These are phyloP conservation scores for Varanus salvator DNA, from an alignment of 2,113 vertebrate genomes.

Conservation along the genomic window DNA sequence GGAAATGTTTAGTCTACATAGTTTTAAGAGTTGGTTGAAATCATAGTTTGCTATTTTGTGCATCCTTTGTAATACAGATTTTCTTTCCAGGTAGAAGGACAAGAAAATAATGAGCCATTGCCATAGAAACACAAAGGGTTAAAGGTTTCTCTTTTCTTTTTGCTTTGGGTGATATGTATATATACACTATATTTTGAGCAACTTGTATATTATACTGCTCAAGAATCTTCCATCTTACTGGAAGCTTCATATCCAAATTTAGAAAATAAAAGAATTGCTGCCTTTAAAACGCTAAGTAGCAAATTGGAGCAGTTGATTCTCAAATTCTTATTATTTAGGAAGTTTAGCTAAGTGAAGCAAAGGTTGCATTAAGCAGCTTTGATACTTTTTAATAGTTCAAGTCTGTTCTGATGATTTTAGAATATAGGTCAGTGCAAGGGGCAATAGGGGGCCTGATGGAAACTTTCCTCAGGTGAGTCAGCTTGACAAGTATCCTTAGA, in stretches of 20 bases:
- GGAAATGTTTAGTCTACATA: slow-evolving; percentile 71
- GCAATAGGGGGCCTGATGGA: slow-evolving; percentile 79
- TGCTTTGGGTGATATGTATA: slow-evolving; percentile 81
- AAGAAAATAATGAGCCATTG: slow-evolving; percentile 87
- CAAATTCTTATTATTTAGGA: slow-evolving; percentile 54
- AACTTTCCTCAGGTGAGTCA: slow-evolving; percentile 80
- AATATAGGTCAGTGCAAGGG: slow-evolving; percentile 76
- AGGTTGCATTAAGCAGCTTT: slow-evolving; percentile 74
- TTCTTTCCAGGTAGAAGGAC: slow-evolving; percentile 89
- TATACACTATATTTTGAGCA: slow-evolving; percentile 77
- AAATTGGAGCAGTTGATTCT: slow-evolving; percentile 71
- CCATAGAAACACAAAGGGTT: slow-evolving; percentile 89
- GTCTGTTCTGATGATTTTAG: slow-evolving; percentile 81
- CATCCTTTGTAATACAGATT: slow-evolving; percentile 85
- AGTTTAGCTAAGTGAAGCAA: slow-evolving; percentile 58
- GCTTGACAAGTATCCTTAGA: slow-evolving; percentile 73
- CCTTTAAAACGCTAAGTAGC: slow-evolving; percentile 78
- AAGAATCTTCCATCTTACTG: slow-evolving; percentile 76
- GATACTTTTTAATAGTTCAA: slow-evolving; percentile 78
- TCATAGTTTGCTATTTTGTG: slow-evolving; percentile 82
- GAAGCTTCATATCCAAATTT: slow-evolving; percentile 73
- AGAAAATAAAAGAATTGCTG: slow-evolving; percentile 73
- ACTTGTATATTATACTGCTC: slow-evolving; percentile 79
- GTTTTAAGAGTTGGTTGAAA: slow-evolving; percentile 83
- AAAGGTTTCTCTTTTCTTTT: slow-evolving; percentile 88